Base-by-base conservation (phyloP, 2,888 invertebrate genomes). In the Tholera decimalis region DNA sequence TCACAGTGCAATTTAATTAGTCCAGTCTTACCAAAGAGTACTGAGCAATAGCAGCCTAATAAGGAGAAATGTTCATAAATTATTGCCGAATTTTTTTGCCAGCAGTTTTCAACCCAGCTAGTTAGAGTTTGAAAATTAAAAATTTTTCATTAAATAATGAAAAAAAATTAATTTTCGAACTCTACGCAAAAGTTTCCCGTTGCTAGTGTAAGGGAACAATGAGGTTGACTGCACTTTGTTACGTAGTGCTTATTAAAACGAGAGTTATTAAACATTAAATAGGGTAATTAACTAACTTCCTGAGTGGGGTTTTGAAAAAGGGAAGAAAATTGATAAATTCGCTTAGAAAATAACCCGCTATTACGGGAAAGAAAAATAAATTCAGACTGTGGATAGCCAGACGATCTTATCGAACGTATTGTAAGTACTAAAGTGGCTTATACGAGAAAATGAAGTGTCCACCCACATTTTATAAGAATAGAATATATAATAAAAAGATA, bases 1-100 rank as follows among this genome's bases (percentile, higher is more conserved):
- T 76, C 74, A 73, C 60, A 57, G 76, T 83, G 83, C 84, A 77
- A 82, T 87, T 88, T 86, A 87, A 88, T 88, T 87, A 86, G 82
- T 78, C 65, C 78, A 73, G 63, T 73, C 65, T 66, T 72, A 61
- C 79, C 72, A 67, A 69, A 49, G 75, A 37, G 49, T 61, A 73
- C 73, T 74, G 49, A 46, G 44, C 44, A 53, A 43, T 47, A 7
- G 35, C 69, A 49, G 53, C 35, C 8, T 66, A 60, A 63, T 35
- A 60, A 74, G 57, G 44, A 57, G 28, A 54, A 47, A 41, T 74
- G 30, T 56, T 50, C 49, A 46, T 58, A 50, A 64, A 69, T 54
- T 50, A 39, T 60, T 50, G 18, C 37, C 64, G 15, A 68, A 58
- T 13, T 54, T 50, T 37, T 58, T 51, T 26, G 11, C 8, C 24